Evolutionary conservation across 1,140 invertebrate genomes (phyloP), one percentile per base, ranked within the genome.

Genomic region (Muscidifurax raptorellus): DNA sequence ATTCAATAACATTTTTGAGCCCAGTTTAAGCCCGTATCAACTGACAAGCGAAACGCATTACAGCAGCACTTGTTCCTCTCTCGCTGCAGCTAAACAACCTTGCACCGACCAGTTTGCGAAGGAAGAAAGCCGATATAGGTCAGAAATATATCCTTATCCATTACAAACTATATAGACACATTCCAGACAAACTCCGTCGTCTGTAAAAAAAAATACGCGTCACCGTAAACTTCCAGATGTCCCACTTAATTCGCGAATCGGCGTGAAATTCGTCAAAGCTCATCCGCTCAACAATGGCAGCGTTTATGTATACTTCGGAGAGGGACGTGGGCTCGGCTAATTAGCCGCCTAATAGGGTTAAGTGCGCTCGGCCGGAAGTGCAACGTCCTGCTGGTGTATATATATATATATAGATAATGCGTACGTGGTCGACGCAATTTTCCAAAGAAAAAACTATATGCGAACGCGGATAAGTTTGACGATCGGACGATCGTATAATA

Each of bases 291-390:
- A 67, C 59, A 76, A 84, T 44, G 59, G 52, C 77, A 80, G 2
- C 40, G 44, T 15, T 47, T 66, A 27, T 78, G 74, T 79, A 25
- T 40, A 22, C 28, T 18, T 76, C 75, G 86, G 80, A 36, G 30
- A 28, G 78, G 88, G 88, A 83, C 75, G 87, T 86, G 80, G 83
- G 86, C 84, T 80, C 75, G 86, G 67, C 86, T 90, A 89, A 91
- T 91, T 90, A 90, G 85, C 84, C 67, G 81, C 82, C 84, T 89
- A 90, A 90, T 88, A 87, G 83, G 88, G 89, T 91, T 88, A 90
- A 92, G 77, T 89, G 86, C 79, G 69, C 67, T 86, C 84, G 82
- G 78, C 88, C 87, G 88, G 88, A 90, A 90, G 86, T 88, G 76
- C 78, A 88, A 84, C 44, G 87, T 90, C 84, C 79, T 71, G 77